Evolutionary conservation across 1,140 invertebrate species (phyloP).

Genomic region (Daktulosphaira vitifoliae): DNA sequence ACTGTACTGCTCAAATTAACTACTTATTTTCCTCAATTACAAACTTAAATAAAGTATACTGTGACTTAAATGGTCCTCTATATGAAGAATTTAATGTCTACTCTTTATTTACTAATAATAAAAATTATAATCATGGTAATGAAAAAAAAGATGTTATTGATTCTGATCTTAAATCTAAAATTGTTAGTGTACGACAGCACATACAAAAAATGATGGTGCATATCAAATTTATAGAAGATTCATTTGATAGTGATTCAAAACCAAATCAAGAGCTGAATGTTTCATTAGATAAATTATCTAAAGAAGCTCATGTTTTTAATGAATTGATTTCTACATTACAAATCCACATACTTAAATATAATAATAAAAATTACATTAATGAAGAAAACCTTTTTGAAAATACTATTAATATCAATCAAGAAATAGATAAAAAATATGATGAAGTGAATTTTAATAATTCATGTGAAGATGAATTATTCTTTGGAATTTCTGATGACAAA

Average conservation of each 20-base stretch:
- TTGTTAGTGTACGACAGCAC: background rate
- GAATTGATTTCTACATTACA: conserved; percentile 14
- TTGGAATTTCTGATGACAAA: conserved; percentile 8
- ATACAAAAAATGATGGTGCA: conserved; percentile 12
- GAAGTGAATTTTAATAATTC: background rate
- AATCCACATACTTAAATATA: background rate
- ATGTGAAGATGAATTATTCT: conserved; percentile 17
- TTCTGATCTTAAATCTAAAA: conserved; percentile 7
- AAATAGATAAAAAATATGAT: background rate
- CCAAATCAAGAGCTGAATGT: background rate
- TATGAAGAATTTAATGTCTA: conserved; percentile 9
- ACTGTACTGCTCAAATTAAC: background rate
- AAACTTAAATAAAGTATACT: background rate
- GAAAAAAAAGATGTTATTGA: background rate
- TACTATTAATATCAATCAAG: background rate
- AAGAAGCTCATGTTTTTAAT: conserved; percentile 9
- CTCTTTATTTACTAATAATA: conserved; percentile 6
- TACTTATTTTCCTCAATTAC: background rate
- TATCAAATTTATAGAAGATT: conserved; percentile 1
- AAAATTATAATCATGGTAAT: background rate
- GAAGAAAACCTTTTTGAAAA: background rate
- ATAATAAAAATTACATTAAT: background rate
- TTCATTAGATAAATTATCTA: background rate
- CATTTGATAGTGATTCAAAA: background rate
- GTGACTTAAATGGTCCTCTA: background rate